Conservation (phyloP, 2,113 vertebrate genomes). For the Hemichromis elongatus region DNA sequence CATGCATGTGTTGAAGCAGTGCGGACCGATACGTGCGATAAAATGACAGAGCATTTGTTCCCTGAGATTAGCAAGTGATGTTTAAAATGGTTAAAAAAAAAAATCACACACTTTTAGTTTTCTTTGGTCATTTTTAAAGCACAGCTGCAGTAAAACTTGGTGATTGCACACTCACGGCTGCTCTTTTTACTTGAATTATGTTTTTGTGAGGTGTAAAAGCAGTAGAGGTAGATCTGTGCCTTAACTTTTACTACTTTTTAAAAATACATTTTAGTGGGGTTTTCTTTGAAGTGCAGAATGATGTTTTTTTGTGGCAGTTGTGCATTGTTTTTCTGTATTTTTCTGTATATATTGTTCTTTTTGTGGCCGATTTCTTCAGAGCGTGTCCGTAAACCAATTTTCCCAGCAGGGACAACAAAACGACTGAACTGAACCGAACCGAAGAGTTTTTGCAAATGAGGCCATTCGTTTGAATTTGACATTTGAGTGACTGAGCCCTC, state of each 20-base stretch:
- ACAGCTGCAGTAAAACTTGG: not conserved
- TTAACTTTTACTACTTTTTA: not conserved
- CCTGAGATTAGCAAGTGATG: not conserved
- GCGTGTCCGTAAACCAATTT: not conserved
- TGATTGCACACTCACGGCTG: not conserved
- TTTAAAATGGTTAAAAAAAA: not conserved
- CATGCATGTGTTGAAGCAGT: not conserved
- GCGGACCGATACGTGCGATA: not conserved
- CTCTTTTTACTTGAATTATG: not conserved
- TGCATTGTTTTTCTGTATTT: not conserved
- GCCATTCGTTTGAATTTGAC: not conserved
- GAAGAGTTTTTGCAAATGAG: not conserved
- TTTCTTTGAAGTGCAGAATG: not conserved
- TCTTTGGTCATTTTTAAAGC: not conserved
- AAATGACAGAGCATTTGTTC: not conserved
- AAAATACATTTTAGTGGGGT: not conserved
- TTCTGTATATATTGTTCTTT: not conserved
- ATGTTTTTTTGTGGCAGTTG: not conserved
- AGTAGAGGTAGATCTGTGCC: not conserved
- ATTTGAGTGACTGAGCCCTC: not conserved
- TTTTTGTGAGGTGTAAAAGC: not conserved
- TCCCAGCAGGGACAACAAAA: not conserved
- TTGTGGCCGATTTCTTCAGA: not conserved
- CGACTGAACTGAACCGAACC: not conserved
- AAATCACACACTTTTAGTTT: not conserved